Evolutionary conservation across 2,888 invertebrate species (phyloP).

Genomic region (Xylophagus ater): DNA sequence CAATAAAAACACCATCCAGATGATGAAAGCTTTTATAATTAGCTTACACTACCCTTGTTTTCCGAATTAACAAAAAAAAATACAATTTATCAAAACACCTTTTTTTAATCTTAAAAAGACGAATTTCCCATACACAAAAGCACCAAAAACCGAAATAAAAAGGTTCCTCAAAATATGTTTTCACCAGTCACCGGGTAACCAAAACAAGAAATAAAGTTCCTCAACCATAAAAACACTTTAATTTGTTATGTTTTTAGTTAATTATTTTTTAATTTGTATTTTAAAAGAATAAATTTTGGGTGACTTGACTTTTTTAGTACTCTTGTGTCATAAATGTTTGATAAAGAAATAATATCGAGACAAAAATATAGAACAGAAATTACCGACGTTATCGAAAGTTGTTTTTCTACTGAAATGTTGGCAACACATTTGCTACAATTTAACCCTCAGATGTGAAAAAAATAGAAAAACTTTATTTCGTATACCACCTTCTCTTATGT

Average conservation of each 20-base stretch:
- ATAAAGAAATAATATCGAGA: background rate
- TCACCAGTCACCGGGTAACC: too few relatives aligned
- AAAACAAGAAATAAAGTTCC: too few relatives aligned
- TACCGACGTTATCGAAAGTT: conserved; percentile 6
- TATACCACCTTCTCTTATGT: background rate
- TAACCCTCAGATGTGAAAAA: conserved; percentile 1
- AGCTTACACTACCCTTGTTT: background rate
- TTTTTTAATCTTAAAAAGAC: too few relatives aligned
- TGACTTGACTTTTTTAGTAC: background rate
- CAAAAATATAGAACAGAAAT: background rate
- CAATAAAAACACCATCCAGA: background rate
- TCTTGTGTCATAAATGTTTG: background rate
- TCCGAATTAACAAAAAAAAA: too few relatives aligned
- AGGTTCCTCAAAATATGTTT: too few relatives aligned
- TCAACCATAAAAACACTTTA: too few relatives aligned
- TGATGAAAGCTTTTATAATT: background rate
- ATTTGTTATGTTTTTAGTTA: too few relatives aligned
- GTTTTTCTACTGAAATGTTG: conserved; percentile 15
- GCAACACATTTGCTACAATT: conserved; percentile 10
- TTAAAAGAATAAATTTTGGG: background rate
- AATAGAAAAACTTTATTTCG: too few relatives aligned
- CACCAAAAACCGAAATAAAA: too few relatives aligned
- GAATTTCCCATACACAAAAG: too few relatives aligned
- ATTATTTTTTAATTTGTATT: background rate
- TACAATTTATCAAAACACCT: too few relatives aligned